phyloP scores from a whole-genome alignment of 1,140 invertebrate genomes.

The Ptiloglossa arizonensis region DNA sequence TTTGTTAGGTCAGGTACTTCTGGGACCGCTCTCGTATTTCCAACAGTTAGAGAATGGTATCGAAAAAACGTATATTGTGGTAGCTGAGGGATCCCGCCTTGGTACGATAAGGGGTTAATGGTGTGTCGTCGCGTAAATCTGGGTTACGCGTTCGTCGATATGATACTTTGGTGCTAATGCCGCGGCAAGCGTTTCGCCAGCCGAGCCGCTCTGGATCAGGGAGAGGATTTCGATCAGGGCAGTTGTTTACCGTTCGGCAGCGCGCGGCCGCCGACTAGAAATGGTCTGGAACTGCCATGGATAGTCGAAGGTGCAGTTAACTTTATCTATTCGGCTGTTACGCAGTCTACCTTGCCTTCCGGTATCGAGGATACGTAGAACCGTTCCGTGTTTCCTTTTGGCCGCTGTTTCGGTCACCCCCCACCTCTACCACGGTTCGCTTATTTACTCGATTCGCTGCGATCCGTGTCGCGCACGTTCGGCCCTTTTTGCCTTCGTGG shows the following conservation, averaged over 20 bases:
- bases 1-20: no score
- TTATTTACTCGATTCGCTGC: conserved; percentile 18
- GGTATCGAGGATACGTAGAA: conserved; percentile 18
- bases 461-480: neutral
- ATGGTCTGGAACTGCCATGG: conserved; percentile 44
- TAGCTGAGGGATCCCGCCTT: no score
- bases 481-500: neutral
- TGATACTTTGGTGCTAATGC: conserved; percentile 33
- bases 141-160: conserved; percentile 7
- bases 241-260: conserved; percentile 36
- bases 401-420: neutral
- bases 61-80: no score
- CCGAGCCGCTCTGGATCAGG: conserved; percentile 21
- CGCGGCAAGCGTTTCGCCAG: conserved; percentile 16
- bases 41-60: no score
- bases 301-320: conserved; percentile 42
- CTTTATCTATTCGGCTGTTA: conserved; percentile 47
- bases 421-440: neutral
- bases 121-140: conserved; percentile 33
- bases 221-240: conserved; percentile 20
- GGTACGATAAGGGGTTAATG: no score
- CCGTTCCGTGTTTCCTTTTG: conserved; percentile 17
- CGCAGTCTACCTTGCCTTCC: conserved; percentile 44
- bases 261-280: conserved; percentile 18
- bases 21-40: no score